A percentile compares a stretch with the other conserved stretches of the same genome.
These are phyloP conservation scores for Desmodus rotundus DNA, from an alignment of 2,113 vertebrate genomes.

Conservation along the genomic window DNA sequence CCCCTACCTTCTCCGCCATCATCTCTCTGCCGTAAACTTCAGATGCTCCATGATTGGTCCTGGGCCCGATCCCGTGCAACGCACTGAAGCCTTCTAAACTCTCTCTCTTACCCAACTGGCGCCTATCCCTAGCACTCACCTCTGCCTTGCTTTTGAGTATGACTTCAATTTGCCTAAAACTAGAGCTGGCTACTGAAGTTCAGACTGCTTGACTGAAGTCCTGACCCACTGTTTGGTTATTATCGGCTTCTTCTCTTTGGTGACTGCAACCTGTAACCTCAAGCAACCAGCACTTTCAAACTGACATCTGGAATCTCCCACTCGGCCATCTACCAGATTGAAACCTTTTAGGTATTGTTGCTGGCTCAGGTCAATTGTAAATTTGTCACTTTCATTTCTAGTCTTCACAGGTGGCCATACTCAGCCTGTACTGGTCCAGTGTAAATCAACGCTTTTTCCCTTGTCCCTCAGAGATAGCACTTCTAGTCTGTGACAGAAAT, in stretches of 20 bases:
- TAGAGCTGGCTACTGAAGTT: neutral
- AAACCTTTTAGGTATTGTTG: neutral
- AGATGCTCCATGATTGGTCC: neutral
- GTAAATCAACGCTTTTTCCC: neutral
- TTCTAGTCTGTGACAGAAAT: neutral
- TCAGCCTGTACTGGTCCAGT: neutral
- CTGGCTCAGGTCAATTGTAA: neutral
- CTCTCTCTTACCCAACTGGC: neutral
- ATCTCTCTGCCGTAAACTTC: neutral
- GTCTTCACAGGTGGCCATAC: neutral
- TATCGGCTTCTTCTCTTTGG: neutral
- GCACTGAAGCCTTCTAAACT: neutral
- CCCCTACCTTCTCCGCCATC: neutral
- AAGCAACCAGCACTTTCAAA: neutral
- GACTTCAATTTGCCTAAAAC: neutral
- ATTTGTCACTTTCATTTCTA: neutral
- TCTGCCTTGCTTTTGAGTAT: neutral
- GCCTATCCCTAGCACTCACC: neutral
- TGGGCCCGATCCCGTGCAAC: neutral
- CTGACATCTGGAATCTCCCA: neutral
- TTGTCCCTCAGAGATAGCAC: neutral
- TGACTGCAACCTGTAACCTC: neutral
- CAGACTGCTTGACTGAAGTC: neutral
- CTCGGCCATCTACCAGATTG: neutral
- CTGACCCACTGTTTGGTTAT: neutral